phyloP scores from a whole-genome alignment of 1,140 invertebrate genomes.

The Bacillus rossius region DNA sequence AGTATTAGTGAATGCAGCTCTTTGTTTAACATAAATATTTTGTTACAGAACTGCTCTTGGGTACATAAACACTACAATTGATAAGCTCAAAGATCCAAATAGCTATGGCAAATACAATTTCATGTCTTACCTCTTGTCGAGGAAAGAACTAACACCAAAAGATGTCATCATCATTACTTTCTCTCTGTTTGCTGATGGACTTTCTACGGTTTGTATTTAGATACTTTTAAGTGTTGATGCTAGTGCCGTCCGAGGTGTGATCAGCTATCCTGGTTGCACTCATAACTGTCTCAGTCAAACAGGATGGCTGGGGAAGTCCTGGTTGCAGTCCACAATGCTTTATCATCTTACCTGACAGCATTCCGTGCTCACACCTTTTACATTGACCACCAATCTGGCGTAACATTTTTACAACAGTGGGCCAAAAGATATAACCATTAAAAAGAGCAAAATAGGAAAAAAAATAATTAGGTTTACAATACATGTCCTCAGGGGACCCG shows the following conservation, averaged over 20 bases:
- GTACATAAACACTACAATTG: conserved; percentile 27
- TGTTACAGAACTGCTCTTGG: conserved; percentile 27
- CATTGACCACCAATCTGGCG: background rate
- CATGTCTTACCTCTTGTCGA: conserved; percentile 42
- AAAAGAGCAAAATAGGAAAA: no score
- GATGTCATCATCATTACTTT: conserved; percentile 46
- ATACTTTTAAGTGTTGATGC: conserved; percentile 13
- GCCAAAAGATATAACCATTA: no score
- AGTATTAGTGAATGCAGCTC: background rate
- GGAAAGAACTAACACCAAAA: conserved; percentile 39
- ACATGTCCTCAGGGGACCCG: no score
- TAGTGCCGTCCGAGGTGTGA: no score
- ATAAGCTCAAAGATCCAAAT: conserved; percentile 27
- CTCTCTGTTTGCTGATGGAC: conserved; percentile 49
- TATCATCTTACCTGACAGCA: background rate
- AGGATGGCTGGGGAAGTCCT: no score
- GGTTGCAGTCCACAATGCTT: background rate
- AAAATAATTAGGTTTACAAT: no score
- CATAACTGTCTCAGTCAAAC: no score
- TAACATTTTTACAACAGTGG: no score
- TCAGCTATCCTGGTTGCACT: no score
- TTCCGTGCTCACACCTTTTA: background rate
- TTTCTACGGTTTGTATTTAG: conserved; percentile 44
- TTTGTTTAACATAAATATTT: background rate
- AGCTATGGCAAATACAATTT: conserved; percentile 42